Base-by-base conservation (phyloP, 2,113 vertebrate species). In the Noctilio leporinus region DNA sequence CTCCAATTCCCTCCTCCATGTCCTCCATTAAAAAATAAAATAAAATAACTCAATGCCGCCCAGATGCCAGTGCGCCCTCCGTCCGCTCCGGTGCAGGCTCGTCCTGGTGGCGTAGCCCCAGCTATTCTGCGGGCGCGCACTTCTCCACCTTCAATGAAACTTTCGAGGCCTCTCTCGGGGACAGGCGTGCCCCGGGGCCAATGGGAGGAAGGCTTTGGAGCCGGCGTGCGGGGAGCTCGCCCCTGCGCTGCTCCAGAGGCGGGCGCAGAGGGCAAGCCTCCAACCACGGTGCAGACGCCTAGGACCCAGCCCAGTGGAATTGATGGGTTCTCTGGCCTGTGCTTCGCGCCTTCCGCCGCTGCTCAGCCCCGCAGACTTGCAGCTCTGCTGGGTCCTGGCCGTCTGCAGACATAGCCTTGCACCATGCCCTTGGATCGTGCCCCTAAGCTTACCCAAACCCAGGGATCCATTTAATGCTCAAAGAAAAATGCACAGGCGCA, bases 101-200 rank as follows among this genome's bases (percentile, higher is more conserved):
- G 40, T 77, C 84, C 69, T 0, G 55, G 64, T 92, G 33, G 47
- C 86, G 81, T 86, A 47, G 94, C 89, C 69, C 17, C 0, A 53
- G 88, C 87, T 97, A 69, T 89, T 73, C 84, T 75, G 91, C 73
- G 33, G 85, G 91, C 88, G 89, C 96, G 97, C 98, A 98, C 98
- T 97, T 92, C 97, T 96, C 97, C 97, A 95, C 97, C 96, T 97
- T 97, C 97, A 96, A 96, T 97, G 98, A 98, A 98, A 98, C 96
- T 98, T 97, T 96, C 78, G 90, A 83, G 93, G 88, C 92, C 94
- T 93, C 86, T 59, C 97, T 47, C 75, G 2, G 77, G 30, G 88
- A 97, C 83, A 70, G 95, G 93, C 97, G 94, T 62, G 86, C 81
- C 49, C 43, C 8, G 14, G 5, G 62, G 49, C 97, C 97, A 96